Evolutionary conservation across 92 coral and sea anemone genomes (phyloP), one percentile per base, ranked within the genome.

Genomic region (Palythoa caribaeorum): DNA sequence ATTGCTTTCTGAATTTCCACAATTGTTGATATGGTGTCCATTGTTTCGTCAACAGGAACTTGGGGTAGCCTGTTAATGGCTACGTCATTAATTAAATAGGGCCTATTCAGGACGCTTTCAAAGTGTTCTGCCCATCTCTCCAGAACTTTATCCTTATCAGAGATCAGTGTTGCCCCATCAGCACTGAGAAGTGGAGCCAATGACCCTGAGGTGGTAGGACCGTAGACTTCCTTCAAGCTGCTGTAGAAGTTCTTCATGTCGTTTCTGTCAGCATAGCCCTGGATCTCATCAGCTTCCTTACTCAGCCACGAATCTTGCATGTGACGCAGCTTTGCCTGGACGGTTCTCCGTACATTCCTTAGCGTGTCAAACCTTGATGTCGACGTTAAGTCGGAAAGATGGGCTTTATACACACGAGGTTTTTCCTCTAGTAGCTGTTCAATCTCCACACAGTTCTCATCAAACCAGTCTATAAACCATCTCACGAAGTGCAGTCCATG

Each of bases 261-360:
- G n/a, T n/a, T n/a, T n/a, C n/a, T n/a, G n/a, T n/a, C n/a, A n/a
- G n/a, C n/a, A n/a, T n/a, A 1, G 91, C 89, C 78, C 7, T 73
- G 80, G 75, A 92, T 84, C 73, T 84, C 92, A 14, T 83, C 78
- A 2, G 89, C 94, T 60, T 87, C 75, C 16, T 69, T 53, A 55
- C 83, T 83, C 21, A 66, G 40, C 91, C 89, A 83, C 3, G 38
- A 12, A 35, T 83, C 89, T 28, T 77, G 86, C 71, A 83, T 50
- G 16, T 2, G 53, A n/a, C 52, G 52, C 54, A 37, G 28, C 7
- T 28, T 35, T 6, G 4, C 20, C n/a, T 76, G 80, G n/a, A n/a
- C n/a, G n/a, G n/a, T n/a, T n/a, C n/a, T n/a, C n/a, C n/a, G n/a
- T n/a, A n/a, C n/a, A n/a, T 63, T 62, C 73, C n/a, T 55, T 52